Conservation (phyloP, 2,797 vertebrate genomes). For the Prunella strophiata region DNA sequence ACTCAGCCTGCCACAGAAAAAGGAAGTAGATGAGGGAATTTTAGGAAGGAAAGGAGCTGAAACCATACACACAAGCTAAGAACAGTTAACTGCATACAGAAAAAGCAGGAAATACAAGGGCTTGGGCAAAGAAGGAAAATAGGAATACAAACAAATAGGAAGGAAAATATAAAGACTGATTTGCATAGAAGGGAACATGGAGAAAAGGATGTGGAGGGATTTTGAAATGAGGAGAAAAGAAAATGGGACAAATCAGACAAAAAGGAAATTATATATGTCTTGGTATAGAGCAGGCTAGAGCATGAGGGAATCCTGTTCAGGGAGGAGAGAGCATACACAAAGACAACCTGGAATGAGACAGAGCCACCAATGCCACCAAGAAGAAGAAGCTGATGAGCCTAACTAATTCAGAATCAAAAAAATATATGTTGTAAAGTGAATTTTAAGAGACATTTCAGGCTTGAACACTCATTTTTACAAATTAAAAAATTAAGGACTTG, state of each 20-base stretch:
- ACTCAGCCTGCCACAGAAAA: slow-evolving; percentile 21
- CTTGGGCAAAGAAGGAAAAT: background rate
- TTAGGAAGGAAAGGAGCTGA: background rate
- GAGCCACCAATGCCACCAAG: background rate
- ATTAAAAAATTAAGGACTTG: background rate
- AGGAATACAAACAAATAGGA: background rate
- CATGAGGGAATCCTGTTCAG: background rate
- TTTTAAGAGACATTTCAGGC: background rate
- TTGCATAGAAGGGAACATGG: background rate
- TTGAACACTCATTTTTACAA: background rate
- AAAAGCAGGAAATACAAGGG: background rate
- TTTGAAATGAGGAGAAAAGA: background rate
- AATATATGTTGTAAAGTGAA: background rate
- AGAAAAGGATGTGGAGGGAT: background rate
- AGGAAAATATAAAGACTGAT: background rate
- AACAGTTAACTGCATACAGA: background rate
- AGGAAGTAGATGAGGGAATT: background rate
- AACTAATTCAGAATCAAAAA: background rate
- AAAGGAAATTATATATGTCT: background rate
- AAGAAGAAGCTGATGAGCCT: background rate
- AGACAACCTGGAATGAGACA: background rate
- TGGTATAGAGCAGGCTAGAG: background rate
- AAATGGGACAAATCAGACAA: background rate
- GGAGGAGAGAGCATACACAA: background rate
- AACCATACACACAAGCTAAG: background rate